Evolutionary conservation across 2,888 invertebrate species (phyloP).

Genomic region (Rotaria magnacalcarata): DNA sequence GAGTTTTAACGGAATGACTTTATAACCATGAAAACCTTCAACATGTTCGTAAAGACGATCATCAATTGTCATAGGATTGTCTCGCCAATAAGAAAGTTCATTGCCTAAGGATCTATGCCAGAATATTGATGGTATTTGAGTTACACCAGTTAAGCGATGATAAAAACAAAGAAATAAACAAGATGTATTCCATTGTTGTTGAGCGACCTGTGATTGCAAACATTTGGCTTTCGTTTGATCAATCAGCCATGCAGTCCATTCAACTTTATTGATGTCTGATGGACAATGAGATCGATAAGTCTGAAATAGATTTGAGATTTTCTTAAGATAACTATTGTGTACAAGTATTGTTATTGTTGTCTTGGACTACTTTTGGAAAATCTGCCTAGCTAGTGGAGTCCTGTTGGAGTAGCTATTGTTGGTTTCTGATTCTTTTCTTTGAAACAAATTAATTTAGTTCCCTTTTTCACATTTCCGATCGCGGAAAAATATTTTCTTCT

Average conservation of each 20-base stretch:
- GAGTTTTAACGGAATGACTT: neutral
- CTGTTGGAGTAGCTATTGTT: too few species aligned
- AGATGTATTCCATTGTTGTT: neutral
- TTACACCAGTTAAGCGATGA: neutral
- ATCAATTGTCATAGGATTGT: neutral
- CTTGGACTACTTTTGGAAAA: too few species aligned
- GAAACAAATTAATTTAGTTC: too few species aligned
- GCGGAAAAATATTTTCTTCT: too few species aligned
- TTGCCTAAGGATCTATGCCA: neutral
- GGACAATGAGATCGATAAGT: neutral
- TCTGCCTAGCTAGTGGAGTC: too few species aligned
- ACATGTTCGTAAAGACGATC: neutral
- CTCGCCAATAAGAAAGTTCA: neutral
- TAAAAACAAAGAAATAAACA: conserved; percentile 9
- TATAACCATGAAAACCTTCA: neutral
- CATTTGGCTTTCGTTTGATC: neutral
- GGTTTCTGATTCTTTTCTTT: too few species aligned
- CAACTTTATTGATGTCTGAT: neutral
- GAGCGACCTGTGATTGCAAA: neutral
- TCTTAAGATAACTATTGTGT: too few species aligned
- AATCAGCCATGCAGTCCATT: neutral
- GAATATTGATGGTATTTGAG: neutral
- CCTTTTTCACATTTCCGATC: too few species aligned
- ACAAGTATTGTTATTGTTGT: too few species aligned
- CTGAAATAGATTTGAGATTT: neutral